Base-by-base conservation (phyloP, 2,113 vertebrate genomes). In the Ictalurus punctatus region DNA sequence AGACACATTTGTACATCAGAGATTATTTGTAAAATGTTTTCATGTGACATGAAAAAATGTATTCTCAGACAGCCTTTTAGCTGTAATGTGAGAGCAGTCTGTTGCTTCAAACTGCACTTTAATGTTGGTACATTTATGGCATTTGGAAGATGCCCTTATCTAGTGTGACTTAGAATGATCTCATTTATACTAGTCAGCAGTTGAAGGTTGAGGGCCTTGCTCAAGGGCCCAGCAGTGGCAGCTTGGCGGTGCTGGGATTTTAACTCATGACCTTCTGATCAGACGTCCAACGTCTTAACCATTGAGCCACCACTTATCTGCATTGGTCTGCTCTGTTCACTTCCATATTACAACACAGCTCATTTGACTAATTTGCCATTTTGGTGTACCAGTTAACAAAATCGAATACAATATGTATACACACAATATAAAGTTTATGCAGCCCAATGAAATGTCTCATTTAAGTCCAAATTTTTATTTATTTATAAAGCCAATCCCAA, bases 401-500 rank as follows among this genome's bases (percentile, higher is more conserved):
- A 30, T 19, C 48, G 6, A 56, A 16, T 6, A 37, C 34, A 59
- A 34, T 34, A 19, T 52, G 25, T 6, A 30, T 0, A 52, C 44
- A 78, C 74, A 79, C 23, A 4, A 59, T 59, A 58, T 21, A 37
- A 16, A 82, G 6, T 6, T 6, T 1, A 78, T 12, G 21, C 27
- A 40, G 4, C 25, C 48, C 25, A 84, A 84, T 23, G 44, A 83
- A 78, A n/a, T n/a, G 34, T 63, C 10, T n/a, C 81, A 37, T 73
- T 84, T 5, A 52, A 87, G 82, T 91, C 54, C 74, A 76, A 76
- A 44, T 59, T 86, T 19, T 25, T 44, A 85, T 56, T 92, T 91
- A 94, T 91, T 94, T 91, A 86, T 90, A 93, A 95, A 92, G 89
- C 87, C 93, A 92, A 91, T 90, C 83, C 92, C 89, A 91, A 94